A percentile compares a stretch with the other conserved stretches of the same genome.
These are phyloP conservation scores for Phalacrocorax pelagicus DNA, from an alignment of 2,113 vertebrate genomes.

Conservation along the genomic window DNA sequence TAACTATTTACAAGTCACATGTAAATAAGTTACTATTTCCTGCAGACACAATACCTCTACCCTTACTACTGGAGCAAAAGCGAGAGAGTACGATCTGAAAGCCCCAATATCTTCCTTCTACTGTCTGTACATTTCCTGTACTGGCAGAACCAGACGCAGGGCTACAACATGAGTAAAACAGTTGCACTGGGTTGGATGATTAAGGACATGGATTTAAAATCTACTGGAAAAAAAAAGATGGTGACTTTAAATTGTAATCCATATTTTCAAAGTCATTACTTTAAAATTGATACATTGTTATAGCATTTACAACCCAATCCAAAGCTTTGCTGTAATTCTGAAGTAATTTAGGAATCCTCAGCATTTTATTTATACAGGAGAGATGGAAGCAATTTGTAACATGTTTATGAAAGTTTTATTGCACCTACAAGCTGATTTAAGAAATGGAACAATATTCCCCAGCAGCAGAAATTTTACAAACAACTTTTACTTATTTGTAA, in stretches of 20 bases:
- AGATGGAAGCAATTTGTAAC: constrained; percentile 55
- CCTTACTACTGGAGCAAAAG: not conserved
- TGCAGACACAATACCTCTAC: not conserved
- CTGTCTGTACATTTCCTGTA: not conserved
- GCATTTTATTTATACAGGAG: constrained; percentile 33
- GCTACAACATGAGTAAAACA: not conserved
- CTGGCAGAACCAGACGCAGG: not conserved
- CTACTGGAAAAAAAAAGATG: not conserved
- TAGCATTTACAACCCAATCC: constrained; percentile 32
- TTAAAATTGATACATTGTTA: constrained; percentile 55
- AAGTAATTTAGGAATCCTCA: constrained; percentile 58
- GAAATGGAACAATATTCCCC: not conserved
- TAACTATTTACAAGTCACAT: not conserved
- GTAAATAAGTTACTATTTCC: not conserved
- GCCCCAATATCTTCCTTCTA: not conserved
- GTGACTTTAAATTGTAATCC: constrained; percentile 66
- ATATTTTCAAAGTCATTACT: constrained; percentile 66
- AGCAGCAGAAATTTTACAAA: constrained; percentile 8
- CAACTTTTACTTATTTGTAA: constrained; percentile 11
- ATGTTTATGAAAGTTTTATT: constrained; percentile 38
- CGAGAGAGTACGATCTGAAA: not conserved
- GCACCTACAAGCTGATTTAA: constrained; percentile 9
- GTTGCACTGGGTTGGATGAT: not conserved
- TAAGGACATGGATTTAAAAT: constrained; percentile 13
- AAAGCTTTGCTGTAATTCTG: constrained; percentile 49